phyloP scores from a whole-genome alignment of 2,888 invertebrate species.

The Diloba caeruleocephala region DNA sequence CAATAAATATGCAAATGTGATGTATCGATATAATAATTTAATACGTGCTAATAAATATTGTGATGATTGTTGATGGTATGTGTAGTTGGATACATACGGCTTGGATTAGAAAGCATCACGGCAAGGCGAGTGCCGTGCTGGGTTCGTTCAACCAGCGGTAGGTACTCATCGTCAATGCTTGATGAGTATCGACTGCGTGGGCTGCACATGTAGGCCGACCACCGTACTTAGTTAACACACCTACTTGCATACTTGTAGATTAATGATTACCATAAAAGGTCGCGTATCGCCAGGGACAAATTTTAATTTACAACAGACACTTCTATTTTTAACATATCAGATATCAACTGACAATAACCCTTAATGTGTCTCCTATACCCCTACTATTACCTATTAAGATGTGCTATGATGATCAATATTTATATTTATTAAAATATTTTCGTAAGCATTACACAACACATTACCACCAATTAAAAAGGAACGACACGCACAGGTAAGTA shows the following conservation, averaged over 20 bases:
- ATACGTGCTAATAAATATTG: constrained; percentile 58
- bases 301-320: background rate
- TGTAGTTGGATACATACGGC: constrained; percentile 53
- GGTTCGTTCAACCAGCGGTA: constrained; percentile 70
- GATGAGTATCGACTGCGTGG: constrained; percentile 79
- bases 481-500: constrained; percentile 53
- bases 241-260: constrained; percentile 65
- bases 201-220: constrained; percentile 72
- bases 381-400: constrained; percentile 3
- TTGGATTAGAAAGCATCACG: constrained; percentile 72
- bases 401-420: constrained; percentile 2
- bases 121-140: constrained; percentile 57
- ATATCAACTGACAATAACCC: constrained; percentile 2
- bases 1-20: constrained; percentile 58
- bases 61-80: constrained; percentile 57
- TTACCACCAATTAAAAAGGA: constrained; percentile 6
- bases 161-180: constrained; percentile 75
- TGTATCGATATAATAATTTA: constrained; percentile 45
- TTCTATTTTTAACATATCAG: background rate
- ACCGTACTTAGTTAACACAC: constrained; percentile 75
- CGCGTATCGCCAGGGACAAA: constrained; percentile 20
- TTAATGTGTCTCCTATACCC: constrained; percentile 3
- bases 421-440: too few species aligned
- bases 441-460: too few species aligned
- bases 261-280: constrained; percentile 69